Evolutionary conservation across 2,797 vertebrate species (phyloP).

Genomic region (Bradypodion pumilum): DNA sequence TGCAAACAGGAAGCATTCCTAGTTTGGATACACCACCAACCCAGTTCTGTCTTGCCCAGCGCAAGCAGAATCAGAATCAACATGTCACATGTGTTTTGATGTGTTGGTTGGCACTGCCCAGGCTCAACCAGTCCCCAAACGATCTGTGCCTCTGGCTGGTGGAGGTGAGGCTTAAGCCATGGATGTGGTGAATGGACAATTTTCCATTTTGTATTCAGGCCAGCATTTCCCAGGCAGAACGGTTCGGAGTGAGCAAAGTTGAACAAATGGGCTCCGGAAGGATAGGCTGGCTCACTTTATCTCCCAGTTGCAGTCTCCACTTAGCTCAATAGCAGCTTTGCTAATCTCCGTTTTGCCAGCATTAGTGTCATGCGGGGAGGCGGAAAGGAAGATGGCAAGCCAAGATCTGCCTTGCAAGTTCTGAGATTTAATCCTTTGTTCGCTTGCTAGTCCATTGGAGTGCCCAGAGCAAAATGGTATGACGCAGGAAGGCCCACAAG

Average conservation of each 20-base stretch:
- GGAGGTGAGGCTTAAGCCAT: not conserved
- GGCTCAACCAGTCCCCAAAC: not conserved
- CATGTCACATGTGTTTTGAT: not conserved
- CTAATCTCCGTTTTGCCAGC: conserved; percentile 63
- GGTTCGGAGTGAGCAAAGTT: conserved; percentile 43
- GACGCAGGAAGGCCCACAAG: not conserved
- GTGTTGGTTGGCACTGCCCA: not conserved
- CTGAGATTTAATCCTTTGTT: conserved; percentile 36
- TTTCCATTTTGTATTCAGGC: conserved; percentile 41
- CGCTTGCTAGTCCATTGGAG: not conserved
- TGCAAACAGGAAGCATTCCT: too few relatives aligned
- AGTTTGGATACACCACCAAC: too few relatives aligned
- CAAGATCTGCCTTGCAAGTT: conserved; percentile 35
- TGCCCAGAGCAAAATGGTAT: not conserved
- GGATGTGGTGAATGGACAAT: too few relatives aligned
- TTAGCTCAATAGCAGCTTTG: conserved; percentile 39
- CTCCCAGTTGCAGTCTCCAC: conserved; percentile 47
- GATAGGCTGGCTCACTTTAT: conserved; percentile 59
- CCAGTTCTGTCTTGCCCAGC: too few relatives aligned
- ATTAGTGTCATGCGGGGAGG: not conserved
- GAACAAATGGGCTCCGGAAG: conserved; percentile 51
- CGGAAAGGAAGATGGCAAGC: conserved; percentile 37
- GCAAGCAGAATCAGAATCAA: not conserved
- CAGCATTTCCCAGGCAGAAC: conserved; percentile 41
- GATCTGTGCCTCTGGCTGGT: not conserved